phyloP scores from a whole-genome alignment of 2,113 vertebrate species.

The Stigmatopora argus region DNA sequence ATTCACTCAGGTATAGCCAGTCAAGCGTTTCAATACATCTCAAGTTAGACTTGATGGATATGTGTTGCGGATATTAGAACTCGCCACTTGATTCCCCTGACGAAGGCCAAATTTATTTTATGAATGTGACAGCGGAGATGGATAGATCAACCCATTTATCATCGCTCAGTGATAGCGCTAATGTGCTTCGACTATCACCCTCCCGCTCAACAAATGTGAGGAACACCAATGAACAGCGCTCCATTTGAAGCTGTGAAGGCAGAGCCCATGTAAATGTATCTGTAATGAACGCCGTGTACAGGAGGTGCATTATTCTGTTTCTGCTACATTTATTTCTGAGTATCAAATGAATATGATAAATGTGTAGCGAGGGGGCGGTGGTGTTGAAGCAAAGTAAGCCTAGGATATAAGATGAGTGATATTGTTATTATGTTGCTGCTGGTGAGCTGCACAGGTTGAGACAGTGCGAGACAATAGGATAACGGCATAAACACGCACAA shows the following conservation, averaged over 20 bases:
- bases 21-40: constrained; percentile 44
- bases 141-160: constrained; percentile 64
- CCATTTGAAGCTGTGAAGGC: constrained; percentile 55
- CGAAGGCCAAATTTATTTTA: constrained; percentile 64
- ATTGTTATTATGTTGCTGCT: constrained; percentile 55
- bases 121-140: constrained; percentile 57
- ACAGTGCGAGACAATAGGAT: constrained; percentile 26
- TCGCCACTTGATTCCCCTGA: constrained; percentile 54
- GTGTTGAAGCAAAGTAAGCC: constrained; percentile 50
- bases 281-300: constrained; percentile 70
- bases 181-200: constrained; percentile 43
- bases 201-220: constrained; percentile 49
- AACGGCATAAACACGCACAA: background rate
- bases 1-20: constrained; percentile 53
- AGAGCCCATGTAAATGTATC: constrained; percentile 71
- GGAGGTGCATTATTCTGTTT: constrained; percentile 73
- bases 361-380: constrained; percentile 55
- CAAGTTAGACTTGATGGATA: constrained; percentile 63
- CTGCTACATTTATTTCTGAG: constrained; percentile 79
- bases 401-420: constrained; percentile 58
- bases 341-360: constrained; percentile 76
- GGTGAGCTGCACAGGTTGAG: constrained; percentile 58
- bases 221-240: constrained; percentile 55
- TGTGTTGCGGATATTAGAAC: constrained; percentile 54
- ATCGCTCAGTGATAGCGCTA: constrained; percentile 54